Conservation (phyloP, 23 tunicate genomes). For the Phallusia fumigata region DNA sequence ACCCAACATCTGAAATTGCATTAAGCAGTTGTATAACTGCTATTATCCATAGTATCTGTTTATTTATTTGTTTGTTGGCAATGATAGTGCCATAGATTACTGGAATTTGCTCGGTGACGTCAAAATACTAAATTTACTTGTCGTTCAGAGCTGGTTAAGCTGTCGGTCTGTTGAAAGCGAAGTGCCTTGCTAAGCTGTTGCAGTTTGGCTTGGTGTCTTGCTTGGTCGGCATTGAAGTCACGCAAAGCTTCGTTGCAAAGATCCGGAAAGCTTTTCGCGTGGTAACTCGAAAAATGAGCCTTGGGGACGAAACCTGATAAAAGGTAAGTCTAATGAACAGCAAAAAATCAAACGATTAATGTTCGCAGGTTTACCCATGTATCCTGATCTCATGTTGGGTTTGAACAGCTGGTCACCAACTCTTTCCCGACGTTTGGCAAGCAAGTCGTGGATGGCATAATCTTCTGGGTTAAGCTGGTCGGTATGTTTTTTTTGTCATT, state of each 20-base stretch:
- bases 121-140: slow-evolving; percentile 13
- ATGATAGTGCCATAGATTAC: no score
- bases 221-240: slow-evolving; percentile 62
- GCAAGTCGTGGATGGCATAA: neutral
- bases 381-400: slow-evolving; percentile 89
- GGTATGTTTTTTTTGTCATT: no score
- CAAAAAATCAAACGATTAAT: neutral
- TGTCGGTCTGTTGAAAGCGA: slow-evolving; percentile 43
- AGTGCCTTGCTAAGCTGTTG: slow-evolving; percentile 21
- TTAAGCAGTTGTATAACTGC: neutral
- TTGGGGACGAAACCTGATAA: slow-evolving; percentile 71
- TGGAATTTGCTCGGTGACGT: neutral
- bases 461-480: neutral
- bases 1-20: slow-evolving; percentile 13
- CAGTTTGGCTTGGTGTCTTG: slow-evolving; percentile 16
- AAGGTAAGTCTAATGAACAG: neutral
- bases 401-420: slow-evolving; percentile 77
- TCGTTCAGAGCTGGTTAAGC: slow-evolving; percentile 31
- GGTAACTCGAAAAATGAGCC: slow-evolving; percentile 67
- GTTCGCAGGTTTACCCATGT: slow-evolving; percentile 54
- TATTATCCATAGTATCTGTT: no score
- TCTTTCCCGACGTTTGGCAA: slow-evolving; percentile 1
- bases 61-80: no score
- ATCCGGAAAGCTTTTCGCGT: slow-evolving; percentile 66
- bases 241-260: slow-evolving; percentile 73